Conservation (phyloP, 2,113 vertebrate species). For the Zonotrichia leucophrys region DNA sequence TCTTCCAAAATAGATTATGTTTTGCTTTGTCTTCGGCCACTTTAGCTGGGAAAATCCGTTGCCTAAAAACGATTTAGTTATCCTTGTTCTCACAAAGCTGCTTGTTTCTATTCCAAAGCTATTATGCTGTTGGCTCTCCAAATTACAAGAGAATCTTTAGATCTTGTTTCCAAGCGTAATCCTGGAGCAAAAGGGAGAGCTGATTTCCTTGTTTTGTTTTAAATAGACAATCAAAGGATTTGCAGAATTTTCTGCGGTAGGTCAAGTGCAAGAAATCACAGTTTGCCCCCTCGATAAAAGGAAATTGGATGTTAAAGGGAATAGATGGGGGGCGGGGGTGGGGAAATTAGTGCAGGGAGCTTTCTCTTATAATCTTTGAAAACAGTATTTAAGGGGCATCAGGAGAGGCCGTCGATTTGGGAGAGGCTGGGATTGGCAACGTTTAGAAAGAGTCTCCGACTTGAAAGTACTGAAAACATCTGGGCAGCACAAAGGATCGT, state of each 20-base stretch:
- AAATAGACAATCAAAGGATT: conserved; percentile 79
- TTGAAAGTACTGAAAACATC: background rate
- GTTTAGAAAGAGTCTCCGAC: background rate
- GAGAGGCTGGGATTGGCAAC: background rate
- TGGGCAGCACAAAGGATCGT: background rate
- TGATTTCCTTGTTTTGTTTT: conserved; percentile 79
- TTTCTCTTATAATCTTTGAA: background rate
- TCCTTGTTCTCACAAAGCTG: conserved; percentile 70
- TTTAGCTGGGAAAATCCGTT: conserved; percentile 79
- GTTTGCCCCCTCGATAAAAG: conserved; percentile 51
- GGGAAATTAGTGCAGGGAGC: background rate
- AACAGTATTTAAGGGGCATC: background rate
- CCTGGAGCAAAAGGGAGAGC: conserved; percentile 70
- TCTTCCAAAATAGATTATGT: conserved; percentile 78
- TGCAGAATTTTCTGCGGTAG: conserved; percentile 81
- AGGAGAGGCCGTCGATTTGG: background rate
- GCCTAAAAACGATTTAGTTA: conserved; percentile 75
- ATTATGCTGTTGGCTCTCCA: conserved; percentile 73
- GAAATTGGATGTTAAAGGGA: conserved; percentile 41
- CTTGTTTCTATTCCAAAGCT: conserved; percentile 76
- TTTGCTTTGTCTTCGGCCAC: conserved; percentile 75
- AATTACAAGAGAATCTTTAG: conserved; percentile 78
- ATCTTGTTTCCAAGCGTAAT: conserved; percentile 80
- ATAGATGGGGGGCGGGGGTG: background rate
- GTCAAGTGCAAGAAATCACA: conserved; percentile 82